Base-by-base conservation (phyloP, 92 coral and sea anemone genomes). In the Umimayanthus kanabou region DNA sequence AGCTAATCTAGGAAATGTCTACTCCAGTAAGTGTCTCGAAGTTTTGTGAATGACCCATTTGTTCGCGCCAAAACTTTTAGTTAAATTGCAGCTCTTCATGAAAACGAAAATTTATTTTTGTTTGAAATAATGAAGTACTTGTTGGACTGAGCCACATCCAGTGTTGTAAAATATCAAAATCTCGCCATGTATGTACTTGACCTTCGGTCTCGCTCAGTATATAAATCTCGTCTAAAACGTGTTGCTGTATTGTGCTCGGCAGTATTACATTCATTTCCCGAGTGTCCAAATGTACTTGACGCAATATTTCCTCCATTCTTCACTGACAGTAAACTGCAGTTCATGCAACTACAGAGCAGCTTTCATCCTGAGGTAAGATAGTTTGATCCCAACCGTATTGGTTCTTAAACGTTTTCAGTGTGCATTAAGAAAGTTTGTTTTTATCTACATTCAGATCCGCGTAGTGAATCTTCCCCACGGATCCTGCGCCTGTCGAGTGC, bases 361-460 rank as follows among this genome's bases (percentile, higher is more conserved):
- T 93, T 89, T 71, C 94, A 89, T 70, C 97, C 95, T 6, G 95
- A 94, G 97, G 97, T 94, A 47, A 80, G 95, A 13, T 30, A 14
- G 16, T 20, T 28, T 40, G 3, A 22, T 82, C 18, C 39, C 23
- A 40, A 53, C 22, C 4, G 47, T 23, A 18, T 23, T 37, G 30
- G 50, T 23, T 43, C 5, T 1, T 22, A 80, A 18, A 33, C 8
- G 15, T 33, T 42, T 81, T 5, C 2, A 8, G 5, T 5, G 49
- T 61, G 30, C 4, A 1, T 16, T 64, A 5, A 23, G 40, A 2
- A 8, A 73, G 42, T 39, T 13, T 70, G 13, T 40, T 13, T 50
- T 42, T 80, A 11, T 50, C 77, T 39, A 14, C 37, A 50, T 82
- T 71, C 79, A 96, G 98, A 90, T 91, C 53, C 89, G 98, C 61